These are phyloP conservation scores for Rhagonycha lutea DNA, from an alignment of 2,888 invertebrate genomes.

Conservation along the genomic window DNA sequence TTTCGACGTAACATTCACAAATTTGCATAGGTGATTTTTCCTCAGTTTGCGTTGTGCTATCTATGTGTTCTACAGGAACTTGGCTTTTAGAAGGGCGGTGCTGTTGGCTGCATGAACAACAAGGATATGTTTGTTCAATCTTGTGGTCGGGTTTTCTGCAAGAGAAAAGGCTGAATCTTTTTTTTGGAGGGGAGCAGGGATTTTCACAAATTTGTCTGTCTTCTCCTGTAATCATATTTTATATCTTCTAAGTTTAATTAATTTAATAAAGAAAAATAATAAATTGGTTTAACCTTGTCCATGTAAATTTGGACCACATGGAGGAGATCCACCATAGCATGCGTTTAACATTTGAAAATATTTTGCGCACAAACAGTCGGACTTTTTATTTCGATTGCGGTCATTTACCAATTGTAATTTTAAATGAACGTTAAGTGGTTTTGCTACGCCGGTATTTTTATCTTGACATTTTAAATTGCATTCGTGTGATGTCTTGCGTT, in stretches of 20 bases:
- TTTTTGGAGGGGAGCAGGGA: not conserved
- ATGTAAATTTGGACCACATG: not conserved
- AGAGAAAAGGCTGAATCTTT: not conserved
- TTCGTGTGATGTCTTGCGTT: not conserved
- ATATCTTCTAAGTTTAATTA: not conserved
- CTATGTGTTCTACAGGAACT: not conserved
- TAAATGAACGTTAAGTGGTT: slow-evolving; percentile 13
- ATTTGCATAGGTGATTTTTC: not conserved
- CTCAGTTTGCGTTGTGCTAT: not conserved
- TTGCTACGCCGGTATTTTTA: not conserved
- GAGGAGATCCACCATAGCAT: not conserved
- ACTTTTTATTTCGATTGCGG: not conserved
- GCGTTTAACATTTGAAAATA: slow-evolving; percentile 5
- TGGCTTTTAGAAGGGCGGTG: too few relatives aligned
- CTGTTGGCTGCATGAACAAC: not conserved
- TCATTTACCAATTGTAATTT: slow-evolving; percentile 7
- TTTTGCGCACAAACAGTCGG: slow-evolving; percentile 5
- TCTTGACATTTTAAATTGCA: not conserved
- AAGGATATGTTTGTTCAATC: not conserved
- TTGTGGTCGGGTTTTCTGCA: not conserved
- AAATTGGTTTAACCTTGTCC: not conserved
- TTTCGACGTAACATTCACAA: not conserved
- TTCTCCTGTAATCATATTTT: not conserved
- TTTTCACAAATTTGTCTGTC: not conserved
- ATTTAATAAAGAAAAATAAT: not conserved